Conservation (phyloP, 2,113 vertebrate species). For the Microtus montanus region DNA sequence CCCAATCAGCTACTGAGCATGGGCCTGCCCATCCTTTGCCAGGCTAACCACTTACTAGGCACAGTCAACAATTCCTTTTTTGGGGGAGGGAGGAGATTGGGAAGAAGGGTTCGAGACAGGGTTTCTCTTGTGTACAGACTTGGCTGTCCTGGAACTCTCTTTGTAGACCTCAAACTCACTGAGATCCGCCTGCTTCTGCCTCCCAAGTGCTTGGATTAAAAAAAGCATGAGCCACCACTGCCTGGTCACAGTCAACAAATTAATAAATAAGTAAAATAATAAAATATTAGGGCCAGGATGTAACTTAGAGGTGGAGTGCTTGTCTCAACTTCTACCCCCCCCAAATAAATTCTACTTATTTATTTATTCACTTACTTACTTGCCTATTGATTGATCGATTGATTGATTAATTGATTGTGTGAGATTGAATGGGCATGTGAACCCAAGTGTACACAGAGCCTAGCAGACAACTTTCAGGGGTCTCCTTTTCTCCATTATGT, state of each 20-base stretch:
- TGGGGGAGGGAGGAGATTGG: rapidly evolving
- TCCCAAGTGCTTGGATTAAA: too few species aligned
- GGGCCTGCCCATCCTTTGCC: neutral
- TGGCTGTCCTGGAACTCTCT: too few species aligned
- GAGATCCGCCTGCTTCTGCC: too few species aligned
- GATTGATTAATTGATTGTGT: neutral
- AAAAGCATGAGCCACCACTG: too few species aligned
- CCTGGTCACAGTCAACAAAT: neutral
- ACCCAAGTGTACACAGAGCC: neutral
- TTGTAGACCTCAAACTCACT: too few species aligned
- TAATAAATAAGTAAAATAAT: neutral
- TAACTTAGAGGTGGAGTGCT: neutral
- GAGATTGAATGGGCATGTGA: neutral
- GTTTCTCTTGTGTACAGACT: too few species aligned
- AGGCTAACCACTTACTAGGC: neutral
- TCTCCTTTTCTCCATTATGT: neutral
- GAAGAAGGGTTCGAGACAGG: too few species aligned
- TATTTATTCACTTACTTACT: neutral
- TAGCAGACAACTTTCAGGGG: neutral
- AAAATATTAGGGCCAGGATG: neutral
- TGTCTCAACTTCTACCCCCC: neutral
- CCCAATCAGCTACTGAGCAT: neutral
- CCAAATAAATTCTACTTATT: neutral
- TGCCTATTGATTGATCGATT: too few species aligned
- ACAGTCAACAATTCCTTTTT: too few species aligned